phyloP scores from a whole-genome alignment of 1,140 invertebrate species.

The Eulimnadia texana region DNA sequence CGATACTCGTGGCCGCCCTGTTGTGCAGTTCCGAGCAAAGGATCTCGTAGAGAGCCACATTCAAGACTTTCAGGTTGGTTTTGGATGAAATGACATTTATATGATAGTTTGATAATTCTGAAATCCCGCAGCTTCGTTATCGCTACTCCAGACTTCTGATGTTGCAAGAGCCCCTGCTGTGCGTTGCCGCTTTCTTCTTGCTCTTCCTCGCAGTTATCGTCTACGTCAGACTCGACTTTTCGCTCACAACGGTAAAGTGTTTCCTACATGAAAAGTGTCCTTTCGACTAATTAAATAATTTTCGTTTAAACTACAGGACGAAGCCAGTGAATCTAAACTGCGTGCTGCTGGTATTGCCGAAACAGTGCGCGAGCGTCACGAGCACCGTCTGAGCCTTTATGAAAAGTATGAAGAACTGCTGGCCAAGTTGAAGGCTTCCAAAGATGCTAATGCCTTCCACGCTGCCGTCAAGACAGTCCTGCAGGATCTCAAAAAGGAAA shows the following conservation, averaged over 20 bases:
- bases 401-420: conserved; percentile 47
- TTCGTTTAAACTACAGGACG: too few species aligned
- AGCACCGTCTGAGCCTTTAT: conserved; percentile 44
- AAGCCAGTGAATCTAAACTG: conserved; percentile 40
- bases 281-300: too few species aligned
- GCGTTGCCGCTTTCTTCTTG: conserved; percentile 73
- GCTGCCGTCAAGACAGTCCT: conserved; percentile 43
- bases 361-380: conserved; percentile 41
- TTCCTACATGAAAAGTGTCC: not conserved
- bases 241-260: conserved; percentile 45
- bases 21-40: conserved; percentile 66
- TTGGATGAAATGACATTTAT: conserved; percentile 4
- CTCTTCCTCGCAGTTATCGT: conserved; percentile 85
- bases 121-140: conserved; percentile 9
- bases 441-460: conserved; percentile 40
- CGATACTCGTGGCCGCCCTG: conserved; percentile 82
- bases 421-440: conserved; percentile 44
- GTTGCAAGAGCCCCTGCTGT: conserved; percentile 82
- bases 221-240: conserved; percentile 90
- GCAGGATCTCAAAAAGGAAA: conserved; percentile 46
- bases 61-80: conserved; percentile 64
- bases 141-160: conserved; percentile 32
- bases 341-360: conserved; percentile 38
- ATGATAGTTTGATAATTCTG: not conserved
- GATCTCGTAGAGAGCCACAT: conserved; percentile 96